These are phyloP conservation scores for Hydropotes inermis DNA, from an alignment of 2,113 vertebrate species.

Conservation along the genomic window DNA sequence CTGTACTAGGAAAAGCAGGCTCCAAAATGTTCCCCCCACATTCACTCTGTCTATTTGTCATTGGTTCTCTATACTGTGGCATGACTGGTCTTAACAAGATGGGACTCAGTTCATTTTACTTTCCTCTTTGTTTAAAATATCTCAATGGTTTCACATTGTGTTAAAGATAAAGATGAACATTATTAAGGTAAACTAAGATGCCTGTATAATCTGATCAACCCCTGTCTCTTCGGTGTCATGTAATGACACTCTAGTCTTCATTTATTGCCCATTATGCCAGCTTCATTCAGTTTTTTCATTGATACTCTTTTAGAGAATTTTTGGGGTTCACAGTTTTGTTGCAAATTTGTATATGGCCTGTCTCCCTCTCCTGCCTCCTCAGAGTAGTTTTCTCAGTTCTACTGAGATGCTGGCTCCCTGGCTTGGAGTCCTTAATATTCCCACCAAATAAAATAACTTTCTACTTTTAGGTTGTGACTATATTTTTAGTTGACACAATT, in stretches of 20 bases:
- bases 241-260: background rate
- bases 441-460: background rate
- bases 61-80: background rate
- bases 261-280: background rate
- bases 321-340: background rate
- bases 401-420: background rate
- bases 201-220: background rate
- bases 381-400: background rate
- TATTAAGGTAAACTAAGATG: background rate
- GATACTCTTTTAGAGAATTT: background rate
- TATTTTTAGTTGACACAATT: background rate
- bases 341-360: background rate
- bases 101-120: background rate
- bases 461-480: background rate
- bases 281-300: background rate
- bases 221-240: background rate
- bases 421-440: background rate
- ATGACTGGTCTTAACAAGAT: no score
- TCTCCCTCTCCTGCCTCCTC: background rate
- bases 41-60: background rate
- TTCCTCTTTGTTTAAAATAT: background rate
- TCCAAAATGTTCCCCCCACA: background rate
- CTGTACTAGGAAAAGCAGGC: background rate
- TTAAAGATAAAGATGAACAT: background rate
- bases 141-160: background rate